Evolutionary conservation across 2,113 vertebrate species (phyloP).

Genomic region (Heterocephalus glaber): DNA sequence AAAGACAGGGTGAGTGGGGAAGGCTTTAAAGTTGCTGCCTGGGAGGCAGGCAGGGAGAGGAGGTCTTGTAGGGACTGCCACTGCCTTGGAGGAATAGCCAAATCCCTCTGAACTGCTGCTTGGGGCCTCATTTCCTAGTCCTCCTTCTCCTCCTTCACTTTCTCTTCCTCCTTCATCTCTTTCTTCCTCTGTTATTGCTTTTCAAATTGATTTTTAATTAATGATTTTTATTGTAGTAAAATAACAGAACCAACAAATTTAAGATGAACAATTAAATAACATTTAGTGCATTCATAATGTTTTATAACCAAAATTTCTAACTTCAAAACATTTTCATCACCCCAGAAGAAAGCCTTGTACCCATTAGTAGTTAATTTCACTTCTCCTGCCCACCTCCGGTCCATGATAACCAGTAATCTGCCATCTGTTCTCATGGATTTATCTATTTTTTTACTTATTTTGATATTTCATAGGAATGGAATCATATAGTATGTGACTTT

Average conservation of each 20-base stretch:
- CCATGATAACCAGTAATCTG: background rate
- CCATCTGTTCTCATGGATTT: background rate
- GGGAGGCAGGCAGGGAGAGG: constrained; percentile 40
- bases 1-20: constrained; percentile 55
- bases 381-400: background rate
- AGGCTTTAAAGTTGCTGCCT: constrained; percentile 69
- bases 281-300: background rate
- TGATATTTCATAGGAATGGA: background rate
- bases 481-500: background rate
- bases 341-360: background rate
- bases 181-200: background rate
- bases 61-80: background rate
- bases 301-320: background rate
- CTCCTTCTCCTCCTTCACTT: too few relatives aligned
- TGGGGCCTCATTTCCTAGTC: background rate
- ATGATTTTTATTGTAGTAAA: background rate
- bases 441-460: background rate
- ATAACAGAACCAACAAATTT: background rate
- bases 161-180: background rate
- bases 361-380: background rate
- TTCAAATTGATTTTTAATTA: constrained; percentile 21
- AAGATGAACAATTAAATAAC: background rate
- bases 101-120: rapidly evolving
- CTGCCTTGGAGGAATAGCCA: rapidly evolving
- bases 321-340: background rate